Evolutionary conservation across 2,797 vertebrate species (phyloP), one percentile per base, ranked within the genome.

Genomic region (Trematomus bernacchii): DNA sequence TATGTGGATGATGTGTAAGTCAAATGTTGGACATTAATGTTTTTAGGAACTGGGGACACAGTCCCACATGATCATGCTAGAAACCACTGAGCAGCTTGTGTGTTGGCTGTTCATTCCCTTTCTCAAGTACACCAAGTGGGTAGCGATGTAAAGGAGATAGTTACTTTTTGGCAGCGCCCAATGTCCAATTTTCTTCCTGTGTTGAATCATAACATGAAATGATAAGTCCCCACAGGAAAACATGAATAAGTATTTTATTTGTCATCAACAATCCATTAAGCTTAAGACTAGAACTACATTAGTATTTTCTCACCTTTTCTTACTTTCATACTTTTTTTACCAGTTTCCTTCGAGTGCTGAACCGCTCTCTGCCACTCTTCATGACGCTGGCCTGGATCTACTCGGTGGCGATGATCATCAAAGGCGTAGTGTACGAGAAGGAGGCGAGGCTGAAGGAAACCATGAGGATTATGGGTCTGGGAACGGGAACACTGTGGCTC

Each of bases 361-460:
- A 97, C 83, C 95, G 95, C 66, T 97, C 96, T 0, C 88, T 99
- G 82, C 97, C 97, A 0, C 96, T 99, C 48, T 98, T 98, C 89
- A 96, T 99, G 96, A 97, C 95, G 0, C 91, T 98, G 87, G 96
- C 97, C 3, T 99, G 97, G 97, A 98, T 97, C 91, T 98, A 98
- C 88, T 97, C 97, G 0, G 97, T 99, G 88, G 96, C 97, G 13
- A 96, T 98, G 95, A 97, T 97, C 60, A 96, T 98, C 85, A 99
- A 98, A 89, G 96, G 96, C 0, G 91, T 99, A 77, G 98, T 98
- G 66, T 96, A 96, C 0, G 97, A 98, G 92, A 98, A 99, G 89
- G 97, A 99, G 85, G 96, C 94, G 0, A 93, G 97, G 9, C 95
- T 98, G 71, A 97, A 97, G 66, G 96, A 97, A 88, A 97, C 96